Percentiles rank a stretch among this genome's conserved stretches.
These are phyloP conservation scores for Cryptomyrus ogoouensis DNA, from an alignment of 2,113 vertebrate genomes.

Conservation along the genomic window DNA sequence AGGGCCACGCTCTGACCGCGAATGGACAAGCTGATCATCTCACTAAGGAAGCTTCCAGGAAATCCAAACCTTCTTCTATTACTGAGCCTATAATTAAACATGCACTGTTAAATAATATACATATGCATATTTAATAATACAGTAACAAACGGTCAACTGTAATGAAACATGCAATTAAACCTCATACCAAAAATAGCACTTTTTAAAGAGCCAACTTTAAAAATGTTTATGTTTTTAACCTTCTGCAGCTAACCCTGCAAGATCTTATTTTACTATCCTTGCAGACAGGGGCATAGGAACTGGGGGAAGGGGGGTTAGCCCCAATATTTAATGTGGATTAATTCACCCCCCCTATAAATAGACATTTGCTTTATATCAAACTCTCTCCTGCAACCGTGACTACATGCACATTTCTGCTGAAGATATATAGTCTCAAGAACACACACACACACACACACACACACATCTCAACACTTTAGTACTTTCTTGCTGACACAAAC, in stretches of 20 bases:
- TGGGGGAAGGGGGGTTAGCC: neutral
- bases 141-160: neutral
- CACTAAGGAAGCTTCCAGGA: neutral
- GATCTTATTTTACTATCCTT: neutral
- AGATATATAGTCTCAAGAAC: neutral
- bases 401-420: neutral
- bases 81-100: constrained; percentile 7
- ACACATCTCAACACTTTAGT: neutral
- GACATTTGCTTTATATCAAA: neutral
- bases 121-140: neutral
- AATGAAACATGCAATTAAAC: neutral
- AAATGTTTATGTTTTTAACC: neutral
- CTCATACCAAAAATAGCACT: neutral
- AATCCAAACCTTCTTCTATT: neutral
- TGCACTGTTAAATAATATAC: neutral
- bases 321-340: neutral
- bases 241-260: neutral
- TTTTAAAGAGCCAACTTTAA: neutral
- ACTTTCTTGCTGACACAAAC: neutral
- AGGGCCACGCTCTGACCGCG: neutral
- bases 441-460: neutral
- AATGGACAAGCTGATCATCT: neutral
- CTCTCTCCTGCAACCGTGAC: neutral
- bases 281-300: neutral
- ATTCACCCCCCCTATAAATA: neutral